A percentile compares a stretch with the other conserved stretches of the same genome.
Conservation (phyloP, 2,888 invertebrate genomes). For the Xestia ashworthii region DNA sequence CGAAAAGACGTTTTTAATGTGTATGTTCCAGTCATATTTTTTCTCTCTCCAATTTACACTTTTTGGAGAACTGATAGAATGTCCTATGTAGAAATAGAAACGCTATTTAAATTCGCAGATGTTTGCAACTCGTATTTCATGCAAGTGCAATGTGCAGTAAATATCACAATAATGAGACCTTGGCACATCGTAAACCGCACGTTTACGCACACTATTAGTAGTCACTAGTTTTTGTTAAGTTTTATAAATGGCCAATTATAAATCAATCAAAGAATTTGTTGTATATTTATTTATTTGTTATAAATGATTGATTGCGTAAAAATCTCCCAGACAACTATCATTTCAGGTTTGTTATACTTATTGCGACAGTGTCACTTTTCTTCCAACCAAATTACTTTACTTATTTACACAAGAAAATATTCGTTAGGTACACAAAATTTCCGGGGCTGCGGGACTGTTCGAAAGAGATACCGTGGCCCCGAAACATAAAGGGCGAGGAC, state of each 20-base stretch:
- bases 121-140: conserved; percentile 18
- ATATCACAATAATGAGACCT: conserved; percentile 40
- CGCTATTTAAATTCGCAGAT: conserved; percentile 25
- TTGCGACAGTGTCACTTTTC: no score
- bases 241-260: conserved; percentile 1
- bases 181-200: conserved; percentile 30
- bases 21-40: neutral
- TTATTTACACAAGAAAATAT: no score
- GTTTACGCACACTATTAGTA: conserved; percentile 16
- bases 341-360: no score
- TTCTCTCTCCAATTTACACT: neutral
- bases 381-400: no score
- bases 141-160: conserved; percentile 18
- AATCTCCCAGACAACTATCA: no score
- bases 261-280: neutral
- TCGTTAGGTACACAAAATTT: no score
- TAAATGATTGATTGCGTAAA: no score
- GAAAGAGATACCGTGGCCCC: no score
- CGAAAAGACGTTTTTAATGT: no score
- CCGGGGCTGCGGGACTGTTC: no score
- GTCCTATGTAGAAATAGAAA: neutral
- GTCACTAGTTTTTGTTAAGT: neutral
- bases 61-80: neutral
- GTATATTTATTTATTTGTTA: neutral
- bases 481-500: no score